Base-by-base conservation (phyloP, 2,888 invertebrate genomes). In the Xylocampa areola region DNA sequence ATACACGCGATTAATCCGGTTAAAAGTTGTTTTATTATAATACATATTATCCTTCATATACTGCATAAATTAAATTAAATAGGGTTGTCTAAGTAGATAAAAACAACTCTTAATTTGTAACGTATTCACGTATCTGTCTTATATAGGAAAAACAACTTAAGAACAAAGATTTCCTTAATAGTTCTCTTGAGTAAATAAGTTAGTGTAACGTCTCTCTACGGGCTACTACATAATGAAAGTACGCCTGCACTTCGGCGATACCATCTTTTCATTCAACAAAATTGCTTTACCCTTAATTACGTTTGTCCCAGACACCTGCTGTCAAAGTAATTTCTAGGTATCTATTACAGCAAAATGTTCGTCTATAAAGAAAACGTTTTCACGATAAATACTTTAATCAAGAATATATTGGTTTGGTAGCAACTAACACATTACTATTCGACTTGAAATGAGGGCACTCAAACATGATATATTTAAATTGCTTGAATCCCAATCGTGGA, bases 81-180 rank as follows among this genome's bases (percentile, higher is more conserved):
- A 1, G n/a, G n/a, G 5, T 35, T 21, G 30, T 11, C 3, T 32
- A 17, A 35, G 30, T 41, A 19, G 10, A 14, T n/a, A n/a, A 13
- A 16, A 52, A 52, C 47, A 48, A 61, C 50, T 49, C 43, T 61
- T 53, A 48, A 65, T 49, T 65, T 48, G 40, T 35, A 13, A 53
- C 16, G 35, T 62, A 68, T n/a, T n/a, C 43, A 48, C 43, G 19
- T 47, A 21, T 32, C 43, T 17, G 10, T 41, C 21, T 25, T n/a
- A n/a, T n/a, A n/a, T n/a, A 53, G 30, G 25, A 39, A 52, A 48
- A 64, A 53, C 62, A 40, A 61, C 17, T 61, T 61, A 44, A 48
- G 30, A 43, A 64, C 68, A 48, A 27, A 17, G 64, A 64, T 68
- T 68, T 68, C 21, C 47, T 47, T 64, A 64, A 64, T 64, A 64